Conservation (phyloP, 2,113 vertebrate species). For the Pterocles burchelli region DNA sequence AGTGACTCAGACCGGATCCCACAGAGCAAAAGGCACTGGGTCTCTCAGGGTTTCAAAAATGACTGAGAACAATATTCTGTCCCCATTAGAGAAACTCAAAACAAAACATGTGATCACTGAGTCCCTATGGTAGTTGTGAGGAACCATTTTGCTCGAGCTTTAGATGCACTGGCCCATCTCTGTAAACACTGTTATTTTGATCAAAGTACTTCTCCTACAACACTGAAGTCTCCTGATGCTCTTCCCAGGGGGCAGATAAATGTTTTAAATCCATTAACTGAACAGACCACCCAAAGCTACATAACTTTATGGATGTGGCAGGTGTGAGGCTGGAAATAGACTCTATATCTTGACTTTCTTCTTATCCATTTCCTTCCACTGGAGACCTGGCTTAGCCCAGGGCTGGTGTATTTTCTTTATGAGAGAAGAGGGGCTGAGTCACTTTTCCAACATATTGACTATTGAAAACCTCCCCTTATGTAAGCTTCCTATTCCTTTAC, state of each 20-base stretch:
- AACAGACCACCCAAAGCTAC: neutral
- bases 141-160: neutral
- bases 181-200: neutral
- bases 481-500: conserved; percentile 1
- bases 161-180: neutral
- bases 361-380: neutral
- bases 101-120: neutral
- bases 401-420: neutral
- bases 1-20: neutral
- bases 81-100: neutral
- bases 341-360: neutral
- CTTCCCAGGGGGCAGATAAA: neutral
- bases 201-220: neutral
- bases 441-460: neutral
- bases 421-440: neutral
- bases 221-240: neutral
- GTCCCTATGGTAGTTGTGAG: neutral
- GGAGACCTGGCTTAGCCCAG: neutral
- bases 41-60: neutral
- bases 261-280: neutral
- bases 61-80: neutral
- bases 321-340: neutral
- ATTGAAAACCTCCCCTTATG: conserved; percentile 13
- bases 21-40: neutral
- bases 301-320: neutral